Evolutionary conservation across 1,140 invertebrate species (phyloP).

Genomic region (Drosophila pandora): DNA sequence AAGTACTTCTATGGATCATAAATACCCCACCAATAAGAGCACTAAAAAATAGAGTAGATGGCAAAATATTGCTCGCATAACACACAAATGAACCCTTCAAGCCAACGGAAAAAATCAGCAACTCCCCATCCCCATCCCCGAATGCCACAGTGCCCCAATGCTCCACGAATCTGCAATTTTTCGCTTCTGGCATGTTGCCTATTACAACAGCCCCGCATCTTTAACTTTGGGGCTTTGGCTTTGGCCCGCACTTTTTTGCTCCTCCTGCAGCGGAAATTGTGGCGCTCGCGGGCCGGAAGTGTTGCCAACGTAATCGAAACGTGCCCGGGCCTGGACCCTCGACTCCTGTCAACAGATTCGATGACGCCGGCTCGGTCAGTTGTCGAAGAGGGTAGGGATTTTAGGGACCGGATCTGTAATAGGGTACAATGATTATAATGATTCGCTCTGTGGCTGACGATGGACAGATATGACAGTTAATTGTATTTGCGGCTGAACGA

Average conservation of each 20-base stretch:
- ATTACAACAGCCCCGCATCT: conserved; percentile 36
- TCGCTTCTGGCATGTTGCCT: conserved; percentile 66
- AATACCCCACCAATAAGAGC: neutral
- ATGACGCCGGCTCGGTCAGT: conserved; percentile 53
- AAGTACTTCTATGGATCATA: neutral
- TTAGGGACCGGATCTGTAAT: conserved; percentile 5
- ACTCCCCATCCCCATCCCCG: neutral
- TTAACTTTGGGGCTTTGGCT: conserved; percentile 12
- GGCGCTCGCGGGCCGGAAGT: conserved; percentile 77
- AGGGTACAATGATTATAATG: conserved; percentile 56
- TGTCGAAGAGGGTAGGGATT: neutral
- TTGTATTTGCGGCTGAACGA: conserved; percentile 38
- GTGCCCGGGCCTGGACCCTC: conserved; percentile 31
- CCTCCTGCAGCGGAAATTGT: conserved; percentile 65
- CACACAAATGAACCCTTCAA: conserved; percentile 76
- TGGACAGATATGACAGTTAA: conserved; percentile 59
- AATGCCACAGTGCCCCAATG: neutral
- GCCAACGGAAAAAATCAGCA: conserved; percentile 58
- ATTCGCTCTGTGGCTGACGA: conserved; percentile 56
- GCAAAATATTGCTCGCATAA: conserved; percentile 31
- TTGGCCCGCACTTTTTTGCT: conserved; percentile 15
- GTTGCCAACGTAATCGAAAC: conserved; percentile 79
- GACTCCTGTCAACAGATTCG: conserved; percentile 50
- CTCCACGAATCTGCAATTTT: conserved; percentile 5
- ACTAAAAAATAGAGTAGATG: conserved; percentile 3